phyloP scores from a whole-genome alignment of 2,888 invertebrate genomes.

The Monochamus alternatus region DNA sequence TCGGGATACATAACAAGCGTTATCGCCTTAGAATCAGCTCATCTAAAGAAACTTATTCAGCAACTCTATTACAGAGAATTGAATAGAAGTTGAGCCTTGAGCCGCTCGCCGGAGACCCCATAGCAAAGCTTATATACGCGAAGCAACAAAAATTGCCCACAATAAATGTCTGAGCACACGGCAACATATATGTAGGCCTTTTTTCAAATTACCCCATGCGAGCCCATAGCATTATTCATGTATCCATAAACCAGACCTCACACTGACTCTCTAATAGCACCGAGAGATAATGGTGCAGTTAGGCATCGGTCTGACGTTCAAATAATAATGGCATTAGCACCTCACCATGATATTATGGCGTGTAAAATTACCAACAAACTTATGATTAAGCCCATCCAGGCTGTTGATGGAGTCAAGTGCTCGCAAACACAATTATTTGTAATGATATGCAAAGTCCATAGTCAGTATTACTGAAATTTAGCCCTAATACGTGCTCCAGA shows the following conservation, averaged over 20 bases:
- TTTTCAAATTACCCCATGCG: conserved; percentile 47
- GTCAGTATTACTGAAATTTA: conserved; percentile 30
- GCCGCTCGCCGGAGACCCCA: background rate
- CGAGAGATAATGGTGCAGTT: conserved; percentile 33
- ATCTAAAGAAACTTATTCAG: background rate
- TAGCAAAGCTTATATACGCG: conserved; percentile 5
- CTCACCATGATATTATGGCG: conserved; percentile 58
- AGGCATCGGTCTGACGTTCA: conserved; percentile 36
- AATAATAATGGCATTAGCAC: conserved; percentile 63
- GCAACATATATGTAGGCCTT: conserved; percentile 37
- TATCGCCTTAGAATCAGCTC: background rate
- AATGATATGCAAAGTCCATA: conserved; percentile 53
- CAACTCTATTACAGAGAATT: background rate
- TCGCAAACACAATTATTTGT: conserved; percentile 53
- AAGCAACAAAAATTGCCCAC: conserved; percentile 16
- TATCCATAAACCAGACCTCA: conserved; percentile 42
- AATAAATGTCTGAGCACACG: conserved; percentile 20
- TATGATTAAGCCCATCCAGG: conserved; percentile 46
- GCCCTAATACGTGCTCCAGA: background rate
- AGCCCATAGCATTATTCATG: conserved; percentile 46
- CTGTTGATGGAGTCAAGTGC: conserved; percentile 45
- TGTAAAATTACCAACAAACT: conserved; percentile 54
- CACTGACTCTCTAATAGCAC: conserved; percentile 40
- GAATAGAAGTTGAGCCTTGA: background rate
- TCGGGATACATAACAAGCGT: too few species aligned